These are phyloP conservation scores for Limonius californicus DNA, from an alignment of 1,140 invertebrate genomes.

Conservation along the genomic window DNA sequence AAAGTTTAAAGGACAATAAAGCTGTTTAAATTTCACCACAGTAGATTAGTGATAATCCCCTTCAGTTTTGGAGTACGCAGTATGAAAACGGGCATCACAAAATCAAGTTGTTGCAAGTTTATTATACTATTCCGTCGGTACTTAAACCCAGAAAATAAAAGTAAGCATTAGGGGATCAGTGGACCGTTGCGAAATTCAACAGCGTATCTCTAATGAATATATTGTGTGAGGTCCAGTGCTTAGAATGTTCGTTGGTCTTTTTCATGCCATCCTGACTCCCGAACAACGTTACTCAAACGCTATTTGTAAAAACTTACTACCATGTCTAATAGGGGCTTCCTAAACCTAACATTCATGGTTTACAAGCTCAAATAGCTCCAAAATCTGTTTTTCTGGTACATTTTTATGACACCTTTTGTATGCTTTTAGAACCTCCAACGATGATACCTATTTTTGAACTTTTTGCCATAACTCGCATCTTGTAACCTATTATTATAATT, in stretches of 20 bases:
- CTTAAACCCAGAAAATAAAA: no score
- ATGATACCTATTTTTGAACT: no score
- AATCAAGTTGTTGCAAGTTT: no score
- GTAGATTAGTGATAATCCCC: no score
- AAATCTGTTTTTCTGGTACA: slow-evolving; percentile 16
- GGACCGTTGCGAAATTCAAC: slow-evolving; percentile 37
- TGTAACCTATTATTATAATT: no score
- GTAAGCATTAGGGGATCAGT: slow-evolving; percentile 13
- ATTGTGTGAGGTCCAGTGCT: slow-evolving; percentile 34
- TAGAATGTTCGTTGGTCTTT: neutral
- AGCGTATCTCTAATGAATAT: slow-evolving; percentile 36
- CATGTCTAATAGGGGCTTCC: slow-evolving; percentile 25
- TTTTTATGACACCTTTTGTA: slow-evolving; percentile 25
- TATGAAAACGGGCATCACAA: no score
- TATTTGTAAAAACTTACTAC: slow-evolving; percentile 21
- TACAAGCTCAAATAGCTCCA: slow-evolving; percentile 27
- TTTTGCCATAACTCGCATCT: no score
- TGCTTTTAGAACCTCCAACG: slow-evolving; percentile 20
- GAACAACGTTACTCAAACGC: neutral
- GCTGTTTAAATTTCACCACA: no score
- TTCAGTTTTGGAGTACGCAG: no score
- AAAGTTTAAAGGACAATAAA: no score
- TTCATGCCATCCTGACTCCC: slow-evolving; percentile 11
- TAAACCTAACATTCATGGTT: slow-evolving; percentile 31
- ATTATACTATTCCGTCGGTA: no score